Conservation (phyloP, 1,140 invertebrate genomes). For the Octopus bimaculoides region DNA sequence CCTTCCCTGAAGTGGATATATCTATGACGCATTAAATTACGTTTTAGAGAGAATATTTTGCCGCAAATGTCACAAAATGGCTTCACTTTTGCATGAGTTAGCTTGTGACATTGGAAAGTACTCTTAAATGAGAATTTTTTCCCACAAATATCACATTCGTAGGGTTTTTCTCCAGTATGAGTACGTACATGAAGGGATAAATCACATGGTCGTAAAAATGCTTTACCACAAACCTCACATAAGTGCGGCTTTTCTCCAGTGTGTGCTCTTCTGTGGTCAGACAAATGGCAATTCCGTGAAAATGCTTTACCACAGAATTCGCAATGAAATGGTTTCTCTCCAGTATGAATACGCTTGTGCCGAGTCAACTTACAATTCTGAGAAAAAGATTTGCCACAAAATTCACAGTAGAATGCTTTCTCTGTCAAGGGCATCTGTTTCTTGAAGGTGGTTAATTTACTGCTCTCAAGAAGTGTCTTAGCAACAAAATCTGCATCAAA, state of each 20-base stretch:
- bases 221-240: conserved; percentile 34
- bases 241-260: conserved; percentile 33
- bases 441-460: no score
- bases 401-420: neutral
- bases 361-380: neutral
- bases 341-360: conserved; percentile 12
- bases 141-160: neutral
- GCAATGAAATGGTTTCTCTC: conserved; percentile 21
- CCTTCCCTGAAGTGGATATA: no score
- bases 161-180: neutral
- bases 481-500: no score
- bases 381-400: neutral
- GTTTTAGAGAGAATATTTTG: no score
- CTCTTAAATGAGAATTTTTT: neutral
- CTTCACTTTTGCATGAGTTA: no score
- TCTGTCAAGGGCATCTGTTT: neutral
- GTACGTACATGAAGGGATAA: neutral
- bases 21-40: no score
- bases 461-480: no score
- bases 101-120: no score
- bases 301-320: conserved; percentile 17
- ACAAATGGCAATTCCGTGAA: conserved; percentile 13
- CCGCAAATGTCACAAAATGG: no score
- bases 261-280: conserved; percentile 27
- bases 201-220: neutral